Percentiles rank a stretch among this genome's conserved stretches.
Conservation (phyloP, 2,113 vertebrate genomes). For the Prunella fulvescens region DNA sequence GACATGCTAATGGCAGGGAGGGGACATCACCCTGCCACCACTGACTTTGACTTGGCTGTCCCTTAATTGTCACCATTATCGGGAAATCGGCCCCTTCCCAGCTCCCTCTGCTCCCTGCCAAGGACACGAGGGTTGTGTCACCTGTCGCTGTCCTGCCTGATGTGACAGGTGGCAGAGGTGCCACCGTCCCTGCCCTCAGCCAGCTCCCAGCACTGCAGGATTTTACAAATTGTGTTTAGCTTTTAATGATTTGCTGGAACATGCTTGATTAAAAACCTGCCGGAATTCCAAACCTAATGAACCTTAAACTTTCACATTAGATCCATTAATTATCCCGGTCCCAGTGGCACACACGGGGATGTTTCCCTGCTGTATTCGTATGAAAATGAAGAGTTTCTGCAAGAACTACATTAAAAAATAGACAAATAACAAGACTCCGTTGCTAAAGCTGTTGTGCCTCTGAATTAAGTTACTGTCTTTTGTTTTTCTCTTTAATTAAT, state of each 20-base stretch:
- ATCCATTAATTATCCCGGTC: slow-evolving; percentile 59
- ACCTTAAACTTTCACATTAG: slow-evolving; percentile 66
- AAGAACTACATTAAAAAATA: slow-evolving; percentile 16
- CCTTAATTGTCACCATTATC: neutral
- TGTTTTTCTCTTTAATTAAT: slow-evolving; percentile 50
- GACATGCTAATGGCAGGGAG: neutral
- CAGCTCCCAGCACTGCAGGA: neutral
- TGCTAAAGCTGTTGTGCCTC: neutral
- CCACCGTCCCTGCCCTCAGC: neutral
- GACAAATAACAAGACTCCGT: neutral
- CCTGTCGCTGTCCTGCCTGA: neutral
- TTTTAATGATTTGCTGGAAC: slow-evolving; percentile 58
- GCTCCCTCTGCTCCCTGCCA: neutral
- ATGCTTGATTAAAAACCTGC: slow-evolving; percentile 67
- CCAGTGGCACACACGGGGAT: neutral
- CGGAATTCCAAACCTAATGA: slow-evolving; percentile 65
- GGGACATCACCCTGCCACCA: neutral
- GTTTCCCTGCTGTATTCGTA: slow-evolving; percentile 27
- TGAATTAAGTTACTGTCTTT: slow-evolving; percentile 45
- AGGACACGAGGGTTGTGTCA: neutral
- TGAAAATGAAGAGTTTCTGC: slow-evolving; percentile 38
- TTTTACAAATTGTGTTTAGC: slow-evolving; percentile 32
- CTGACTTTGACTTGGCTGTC: neutral
- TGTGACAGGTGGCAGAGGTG: neutral
- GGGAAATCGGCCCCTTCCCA: neutral